Conservation (phyloP, 1,140 invertebrate species). For the Sesamia nonagrioides region DNA sequence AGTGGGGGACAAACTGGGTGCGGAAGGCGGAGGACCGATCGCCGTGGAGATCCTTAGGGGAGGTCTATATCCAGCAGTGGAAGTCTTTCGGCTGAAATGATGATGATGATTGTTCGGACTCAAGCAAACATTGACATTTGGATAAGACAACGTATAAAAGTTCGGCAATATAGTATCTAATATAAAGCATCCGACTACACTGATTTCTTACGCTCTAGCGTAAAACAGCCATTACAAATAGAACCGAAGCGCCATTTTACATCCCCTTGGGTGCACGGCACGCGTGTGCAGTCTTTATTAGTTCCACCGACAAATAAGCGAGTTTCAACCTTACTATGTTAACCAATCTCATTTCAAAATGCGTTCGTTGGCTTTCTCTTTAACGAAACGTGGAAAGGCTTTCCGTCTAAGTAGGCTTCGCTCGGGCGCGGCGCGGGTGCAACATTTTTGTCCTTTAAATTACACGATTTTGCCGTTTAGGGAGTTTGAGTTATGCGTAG, state of each 20-base stretch:
- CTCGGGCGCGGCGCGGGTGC: not conserved
- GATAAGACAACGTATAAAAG: too few relatives aligned
- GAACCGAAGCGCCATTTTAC: constrained; percentile 56
- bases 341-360: constrained; percentile 47
- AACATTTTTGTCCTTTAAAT: constrained; percentile 12
- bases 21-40: too few relatives aligned
- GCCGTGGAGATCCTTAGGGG: too few relatives aligned
- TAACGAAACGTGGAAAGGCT: constrained; percentile 26
- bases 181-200: too few relatives aligned
- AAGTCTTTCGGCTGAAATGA: too few relatives aligned
- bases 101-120: too few relatives aligned
- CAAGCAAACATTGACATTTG: too few relatives aligned
- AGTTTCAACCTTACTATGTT: constrained; percentile 41
- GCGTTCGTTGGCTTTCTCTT: constrained; percentile 14
- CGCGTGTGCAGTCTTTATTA: constrained; percentile 74
- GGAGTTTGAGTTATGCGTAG: not conserved
- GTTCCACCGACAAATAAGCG: constrained; percentile 68
- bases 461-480: constrained; percentile 11
- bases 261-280: constrained; percentile 53
- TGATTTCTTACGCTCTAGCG: too few relatives aligned
- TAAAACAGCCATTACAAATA: not conserved
- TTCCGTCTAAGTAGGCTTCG: constrained; percentile 11
- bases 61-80: too few relatives aligned
- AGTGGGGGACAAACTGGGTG: too few relatives aligned
- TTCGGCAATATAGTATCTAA: too few relatives aligned